Conservation (phyloP, 1,140 invertebrate genomes). For the Drosophila miranda region DNA sequence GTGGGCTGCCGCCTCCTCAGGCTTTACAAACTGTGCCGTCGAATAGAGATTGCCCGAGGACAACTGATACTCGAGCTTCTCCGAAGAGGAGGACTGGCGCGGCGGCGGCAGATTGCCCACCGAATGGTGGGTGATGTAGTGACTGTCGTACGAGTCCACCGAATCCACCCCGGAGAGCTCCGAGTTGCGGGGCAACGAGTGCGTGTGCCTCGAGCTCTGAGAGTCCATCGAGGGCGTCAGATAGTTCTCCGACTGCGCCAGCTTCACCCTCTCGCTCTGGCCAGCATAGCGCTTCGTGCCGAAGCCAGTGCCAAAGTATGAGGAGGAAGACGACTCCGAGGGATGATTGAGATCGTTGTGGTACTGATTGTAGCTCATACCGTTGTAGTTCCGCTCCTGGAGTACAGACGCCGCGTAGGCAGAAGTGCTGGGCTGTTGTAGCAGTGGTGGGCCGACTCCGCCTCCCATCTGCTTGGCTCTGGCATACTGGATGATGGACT, state of each 20-base stretch:
- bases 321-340: constrained; percentile 77
- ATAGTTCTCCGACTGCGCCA: constrained; percentile 76
- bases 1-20: constrained; percentile 68
- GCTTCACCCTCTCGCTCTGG: constrained; percentile 55
- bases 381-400: constrained; percentile 60
- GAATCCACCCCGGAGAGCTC: constrained; percentile 80
- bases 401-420: constrained; percentile 66
- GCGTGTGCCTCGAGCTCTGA: constrained; percentile 74
- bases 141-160: constrained; percentile 81
- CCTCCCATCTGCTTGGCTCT: constrained; percentile 73
- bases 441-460: constrained; percentile 20
- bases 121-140: constrained; percentile 79
- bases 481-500: constrained; percentile 75
- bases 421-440: constrained; percentile 65
- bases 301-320: constrained; percentile 79
- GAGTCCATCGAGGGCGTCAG: constrained; percentile 77
- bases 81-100: constrained; percentile 73
- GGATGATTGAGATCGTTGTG: constrained; percentile 81
- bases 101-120: constrained; percentile 61
- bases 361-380: constrained; percentile 69
- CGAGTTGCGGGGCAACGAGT: constrained; percentile 78
- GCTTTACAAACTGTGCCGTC: constrained; percentile 74
- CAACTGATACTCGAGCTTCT: constrained; percentile 84
- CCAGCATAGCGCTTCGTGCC: constrained; percentile 62
- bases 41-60: constrained; percentile 84